A percentile compares a stretch with the other conserved stretches of the same genome.
phyloP scores from a whole-genome alignment of 2,888 invertebrate genomes.

The Bembecia ichneumoniformis region DNA sequence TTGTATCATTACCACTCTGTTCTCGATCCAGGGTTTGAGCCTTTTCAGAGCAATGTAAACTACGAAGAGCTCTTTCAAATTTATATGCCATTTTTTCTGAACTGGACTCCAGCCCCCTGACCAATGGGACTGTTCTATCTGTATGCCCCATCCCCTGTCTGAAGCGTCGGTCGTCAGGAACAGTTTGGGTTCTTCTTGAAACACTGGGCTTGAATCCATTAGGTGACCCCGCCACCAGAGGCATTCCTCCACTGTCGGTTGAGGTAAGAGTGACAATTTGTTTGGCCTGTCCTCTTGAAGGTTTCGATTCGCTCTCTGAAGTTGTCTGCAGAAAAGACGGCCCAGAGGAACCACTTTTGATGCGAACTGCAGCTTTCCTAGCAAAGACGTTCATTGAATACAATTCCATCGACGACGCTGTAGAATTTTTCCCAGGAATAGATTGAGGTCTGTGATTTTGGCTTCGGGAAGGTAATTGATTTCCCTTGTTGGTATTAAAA shows the following conservation, averaged over 20 bases:
- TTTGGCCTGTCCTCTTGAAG: slow-evolving; percentile 7
- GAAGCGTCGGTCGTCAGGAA: slow-evolving; percentile 9
- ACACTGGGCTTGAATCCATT: not conserved
- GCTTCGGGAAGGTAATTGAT: slow-evolving; percentile 4
- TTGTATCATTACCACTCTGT: slow-evolving; percentile 10
- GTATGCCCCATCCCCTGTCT: slow-evolving; percentile 10
- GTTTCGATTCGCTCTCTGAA: not conserved
- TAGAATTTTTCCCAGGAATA: not conserved
- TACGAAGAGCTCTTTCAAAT: slow-evolving; percentile 7
- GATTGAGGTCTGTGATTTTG: slow-evolving; percentile 1
- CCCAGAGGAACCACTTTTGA: not conserved
- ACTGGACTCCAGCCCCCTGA: slow-evolving; percentile 4
- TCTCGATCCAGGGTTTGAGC: not conserved
- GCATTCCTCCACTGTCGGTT: not conserved
- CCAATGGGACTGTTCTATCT: slow-evolving; percentile 5
- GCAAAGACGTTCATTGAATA: not conserved
- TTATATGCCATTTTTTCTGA: slow-evolving; percentile 9
- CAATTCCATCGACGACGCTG: not conserved
- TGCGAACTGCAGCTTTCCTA: not conserved
- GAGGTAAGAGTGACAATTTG: not conserved
- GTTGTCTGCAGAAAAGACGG: not conserved
- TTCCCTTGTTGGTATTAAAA: slow-evolving; percentile 5
- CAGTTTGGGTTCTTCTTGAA: not conserved
- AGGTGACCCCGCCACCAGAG: slow-evolving; percentile 3
- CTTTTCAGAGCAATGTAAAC: not conserved